Conservation (phyloP, 2,888 invertebrate genomes). For the Limnephilus marmoratus region DNA sequence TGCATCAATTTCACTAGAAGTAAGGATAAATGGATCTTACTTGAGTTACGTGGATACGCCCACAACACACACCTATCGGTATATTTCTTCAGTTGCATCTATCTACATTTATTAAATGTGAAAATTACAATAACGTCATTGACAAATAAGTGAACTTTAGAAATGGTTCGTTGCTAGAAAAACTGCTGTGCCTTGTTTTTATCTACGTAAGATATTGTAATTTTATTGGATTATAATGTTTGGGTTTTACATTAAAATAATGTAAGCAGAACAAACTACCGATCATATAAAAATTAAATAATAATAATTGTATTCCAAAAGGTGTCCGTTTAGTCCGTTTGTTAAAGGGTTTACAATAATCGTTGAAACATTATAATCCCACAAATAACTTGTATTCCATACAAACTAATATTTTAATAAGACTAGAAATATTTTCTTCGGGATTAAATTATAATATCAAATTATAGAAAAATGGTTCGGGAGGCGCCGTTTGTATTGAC, state of each 20-base stretch:
- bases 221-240: background rate
- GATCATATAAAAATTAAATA: background rate
- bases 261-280: background rate
- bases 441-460: conserved; percentile 62
- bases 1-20: too few species aligned
- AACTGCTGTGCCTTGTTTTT: background rate
- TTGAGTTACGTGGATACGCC: too few species aligned
- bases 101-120: too few species aligned
- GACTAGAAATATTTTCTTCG: background rate
- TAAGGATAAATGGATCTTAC: too few species aligned
- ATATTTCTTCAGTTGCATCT: too few species aligned
- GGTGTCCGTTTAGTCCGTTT: conserved; percentile 6
- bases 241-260: background rate
- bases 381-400: conserved; percentile 48
- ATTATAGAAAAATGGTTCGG: conserved; percentile 65
- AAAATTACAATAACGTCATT: too few species aligned
- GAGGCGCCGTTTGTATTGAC: conserved; percentile 62
- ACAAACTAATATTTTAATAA: conserved; percentile 47
- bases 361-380: conserved; percentile 39
- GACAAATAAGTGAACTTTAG: too few species aligned
- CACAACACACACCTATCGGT: too few species aligned
- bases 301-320: background rate
- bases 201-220: background rate
- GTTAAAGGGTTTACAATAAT: conserved; percentile 27
- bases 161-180: background rate